phyloP scores from a whole-genome alignment of 2,888 invertebrate species.

The Apodemia duryi region DNA sequence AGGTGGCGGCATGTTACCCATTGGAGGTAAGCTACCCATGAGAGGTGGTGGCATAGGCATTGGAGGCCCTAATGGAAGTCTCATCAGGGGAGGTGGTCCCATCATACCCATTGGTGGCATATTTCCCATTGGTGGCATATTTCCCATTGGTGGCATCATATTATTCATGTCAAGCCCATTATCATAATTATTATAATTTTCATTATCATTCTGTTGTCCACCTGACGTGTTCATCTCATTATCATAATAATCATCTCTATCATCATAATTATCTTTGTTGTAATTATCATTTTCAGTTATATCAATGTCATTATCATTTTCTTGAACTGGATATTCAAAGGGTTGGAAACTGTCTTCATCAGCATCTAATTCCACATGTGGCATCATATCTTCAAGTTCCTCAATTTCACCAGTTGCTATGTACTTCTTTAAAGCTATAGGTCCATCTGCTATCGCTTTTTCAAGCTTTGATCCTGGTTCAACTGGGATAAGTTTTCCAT shows the following conservation, averaged over 20 bases:
- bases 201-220: constrained; percentile 61
- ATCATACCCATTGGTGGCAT: constrained; percentile 31
- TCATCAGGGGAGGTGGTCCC: constrained; percentile 38
- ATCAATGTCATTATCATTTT: constrained; percentile 43
- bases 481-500: constrained; percentile 90
- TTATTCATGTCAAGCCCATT: constrained; percentile 55
- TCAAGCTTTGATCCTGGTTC: constrained; percentile 88
- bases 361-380: constrained; percentile 82
- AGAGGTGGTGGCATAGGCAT: constrained; percentile 43
- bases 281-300: constrained; percentile 52
- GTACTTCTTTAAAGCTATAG: constrained; percentile 86
- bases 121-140: constrained; percentile 37
- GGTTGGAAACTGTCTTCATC: constrained; percentile 67
- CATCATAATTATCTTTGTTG: constrained; percentile 44
- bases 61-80: constrained; percentile 34
- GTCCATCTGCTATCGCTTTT: constrained; percentile 87
- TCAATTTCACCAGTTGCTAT: constrained; percentile 90
- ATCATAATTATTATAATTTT: constrained; percentile 49
- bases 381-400: constrained; percentile 88
- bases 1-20: constrained; percentile 45
- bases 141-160: constrained; percentile 39
- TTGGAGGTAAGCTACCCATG: constrained; percentile 46
- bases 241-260: constrained; percentile 55
- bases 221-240: constrained; percentile 57
- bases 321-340: constrained; percentile 64